Evolutionary conservation across 2,888 invertebrate species (phyloP), one percentile per base, ranked within the genome.

Genomic region (Parascotia fuliginaria): DNA sequence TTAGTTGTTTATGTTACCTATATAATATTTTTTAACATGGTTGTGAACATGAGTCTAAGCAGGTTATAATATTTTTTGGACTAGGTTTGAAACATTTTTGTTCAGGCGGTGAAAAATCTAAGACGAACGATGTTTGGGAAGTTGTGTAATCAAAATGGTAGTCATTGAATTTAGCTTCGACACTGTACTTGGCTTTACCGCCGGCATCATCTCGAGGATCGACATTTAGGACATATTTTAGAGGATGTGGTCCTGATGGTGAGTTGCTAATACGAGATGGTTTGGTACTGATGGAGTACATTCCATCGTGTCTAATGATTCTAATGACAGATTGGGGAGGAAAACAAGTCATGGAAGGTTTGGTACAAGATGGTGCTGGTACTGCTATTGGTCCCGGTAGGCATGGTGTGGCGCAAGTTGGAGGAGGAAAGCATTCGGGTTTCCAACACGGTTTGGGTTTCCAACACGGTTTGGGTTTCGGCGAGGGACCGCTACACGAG

Each of bases 131-230:
- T 1, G 85, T 66, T 47, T 90, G 83, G 0, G 91, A 91, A 56
- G 87, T 87, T 2, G 89, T 88, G 48, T 89, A 91, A 46, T 92
- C 91, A 48, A 91, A 91, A 46, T 83, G 85, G 45, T 88, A 87
- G 44, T 91, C 88, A 43, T 92, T 92, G 51, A 78, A 91, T 60
- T 91, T 92, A 0, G 87, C 91, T 70, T 92, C 91, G 1, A 92
- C 79, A 51, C 88, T 87, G 61, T 73, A 91, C 65, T 83, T 90
- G 0, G 69, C 70, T 0, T 64, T 60, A 24, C 48, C 33, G 22
- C 24, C 12, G 2, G n/a, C n/a, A n/a, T 51, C 52, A 1, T 70
- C 70, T 2, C 57, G 41, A 2, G 65, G 66, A 16, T 79, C 76
- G 6, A 83, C 77, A 54, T 91, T 81, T 0, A 92, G 77, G 0